A percentile compares a stretch with the other conserved stretches of the same genome.
Conservation (phyloP, 2,113 vertebrate genomes). For the Gobiocypris rarus region DNA sequence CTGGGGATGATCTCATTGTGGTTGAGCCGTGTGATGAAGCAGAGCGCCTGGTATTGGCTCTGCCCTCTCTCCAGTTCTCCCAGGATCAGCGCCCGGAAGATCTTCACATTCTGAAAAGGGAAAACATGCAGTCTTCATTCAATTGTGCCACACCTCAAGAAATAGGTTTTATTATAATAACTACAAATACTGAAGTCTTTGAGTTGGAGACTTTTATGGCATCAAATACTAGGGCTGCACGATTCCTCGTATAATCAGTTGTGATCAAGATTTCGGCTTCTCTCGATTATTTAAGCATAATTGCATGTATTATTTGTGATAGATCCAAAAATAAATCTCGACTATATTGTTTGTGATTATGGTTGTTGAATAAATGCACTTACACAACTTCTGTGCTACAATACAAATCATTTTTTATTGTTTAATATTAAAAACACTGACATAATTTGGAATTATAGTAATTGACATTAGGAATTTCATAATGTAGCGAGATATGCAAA, state of each 20-base stretch:
- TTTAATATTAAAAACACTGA: neutral
- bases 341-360: neutral
- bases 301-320: no score
- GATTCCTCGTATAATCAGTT: no score
- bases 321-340: neutral
- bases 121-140: neutral
- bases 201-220: neutral
- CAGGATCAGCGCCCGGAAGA: conserved; percentile 93
- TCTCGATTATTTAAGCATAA: no score
- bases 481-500: no score
- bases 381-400: neutral
- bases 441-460: neutral
- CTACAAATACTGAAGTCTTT: neutral
- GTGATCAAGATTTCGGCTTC: no score
- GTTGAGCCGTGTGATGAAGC: conserved; percentile 88
- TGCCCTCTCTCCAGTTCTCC: conserved; percentile 96
- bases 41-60: conserved; percentile 94
- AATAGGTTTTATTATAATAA: neutral
- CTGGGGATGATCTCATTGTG: conserved; percentile 97
- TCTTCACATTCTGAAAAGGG: conserved; percentile 88
- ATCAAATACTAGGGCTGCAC: no score
- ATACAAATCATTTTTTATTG: neutral
- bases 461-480: neutral
- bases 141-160: neutral
- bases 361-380: neutral